Evolutionary conservation across 1,140 invertebrate species (phyloP), one percentile per base, ranked within the genome.

Genomic region (Platyura marginata): DNA sequence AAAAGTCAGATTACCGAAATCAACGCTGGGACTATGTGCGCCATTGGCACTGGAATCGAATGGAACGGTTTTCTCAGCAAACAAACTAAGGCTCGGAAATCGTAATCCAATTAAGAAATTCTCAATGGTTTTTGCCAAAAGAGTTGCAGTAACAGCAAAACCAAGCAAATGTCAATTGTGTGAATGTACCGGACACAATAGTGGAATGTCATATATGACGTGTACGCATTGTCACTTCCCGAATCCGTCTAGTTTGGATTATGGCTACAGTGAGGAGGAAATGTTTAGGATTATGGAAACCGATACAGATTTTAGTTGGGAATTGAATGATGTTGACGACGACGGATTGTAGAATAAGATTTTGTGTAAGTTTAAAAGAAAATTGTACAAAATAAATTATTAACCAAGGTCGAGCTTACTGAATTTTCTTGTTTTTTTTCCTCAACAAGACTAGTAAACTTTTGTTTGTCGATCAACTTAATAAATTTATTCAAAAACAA

Each of bases 1-100:
- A 35, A 75, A 84, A 57, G 72, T 87, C 1, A 75, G 72, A 43
- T 57, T 84, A 21, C 77, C 84, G 1, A 84, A 81, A 53, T 75
- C 70, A 41, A 71, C 72, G 33, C 58, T 86, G 9, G 82, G 82
- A 21, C 69, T 78, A n/a, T 94, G 88, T 55, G 72, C 74, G 1
- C 76, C 80, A 0, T 62, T 93, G 5, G 79, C 87, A 1, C 51
- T 90, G 42, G 79, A 87, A 51, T 84, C 81, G 1, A 86, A 89
- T 51, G 89, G 90, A 23, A 73, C 74, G 0, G 60, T 81, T 48
- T 81, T 80, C 46, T 70, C 71, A 40, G 67, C 67, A 0, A 68
- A 68, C 25, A 76, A 77, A 53, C 49, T 80, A 35, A 64, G 68
- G 33, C 62, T 63, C 22, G 64, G 70, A 13, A 70, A 72, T 25